Percentiles rank a stretch among this genome's conserved stretches.
Evolutionary conservation across 2,888 invertebrate genomes (phyloP).

Genomic region (Bellardia bayeri): DNA sequence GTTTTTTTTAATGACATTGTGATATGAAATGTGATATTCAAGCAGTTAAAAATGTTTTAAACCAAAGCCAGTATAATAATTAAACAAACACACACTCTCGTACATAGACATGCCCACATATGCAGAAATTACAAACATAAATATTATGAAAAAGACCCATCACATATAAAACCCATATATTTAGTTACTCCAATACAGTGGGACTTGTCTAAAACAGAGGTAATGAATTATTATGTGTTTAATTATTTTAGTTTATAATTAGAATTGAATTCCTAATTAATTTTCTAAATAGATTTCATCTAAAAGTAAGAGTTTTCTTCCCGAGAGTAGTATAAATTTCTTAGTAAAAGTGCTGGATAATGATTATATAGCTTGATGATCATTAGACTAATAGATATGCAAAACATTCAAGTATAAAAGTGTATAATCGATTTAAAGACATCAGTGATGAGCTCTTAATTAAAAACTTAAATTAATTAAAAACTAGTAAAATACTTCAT

Average conservation of each 20-base stretch:
- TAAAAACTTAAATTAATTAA: too few species aligned
- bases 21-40: slow-evolving; percentile 70
- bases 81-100: slow-evolving; percentile 48
- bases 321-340: too few species aligned
- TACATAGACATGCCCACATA: background rate
- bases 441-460: too few species aligned
- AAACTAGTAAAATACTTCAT: too few species aligned
- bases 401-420: too few species aligned
- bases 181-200: slow-evolving; percentile 35
- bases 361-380: too few species aligned
- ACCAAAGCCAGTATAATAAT: slow-evolving; percentile 69
- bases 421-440: too few species aligned
- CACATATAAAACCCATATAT: slow-evolving; percentile 56
- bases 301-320: too few species aligned
- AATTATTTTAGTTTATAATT: background rate
- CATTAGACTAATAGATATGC: too few species aligned
- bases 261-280: too few species aligned
- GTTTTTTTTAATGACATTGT: slow-evolving; percentile 69
- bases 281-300: too few species aligned
- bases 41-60: slow-evolving; percentile 68
- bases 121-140: slow-evolving; percentile 27
- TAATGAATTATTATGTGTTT: background rate
- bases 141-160: slow-evolving; percentile 44
- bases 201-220: background rate
- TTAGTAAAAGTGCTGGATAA: too few species aligned